phyloP scores from a whole-genome alignment of 2,113 vertebrate genomes.

The Acrocephalus kingi region DNA sequence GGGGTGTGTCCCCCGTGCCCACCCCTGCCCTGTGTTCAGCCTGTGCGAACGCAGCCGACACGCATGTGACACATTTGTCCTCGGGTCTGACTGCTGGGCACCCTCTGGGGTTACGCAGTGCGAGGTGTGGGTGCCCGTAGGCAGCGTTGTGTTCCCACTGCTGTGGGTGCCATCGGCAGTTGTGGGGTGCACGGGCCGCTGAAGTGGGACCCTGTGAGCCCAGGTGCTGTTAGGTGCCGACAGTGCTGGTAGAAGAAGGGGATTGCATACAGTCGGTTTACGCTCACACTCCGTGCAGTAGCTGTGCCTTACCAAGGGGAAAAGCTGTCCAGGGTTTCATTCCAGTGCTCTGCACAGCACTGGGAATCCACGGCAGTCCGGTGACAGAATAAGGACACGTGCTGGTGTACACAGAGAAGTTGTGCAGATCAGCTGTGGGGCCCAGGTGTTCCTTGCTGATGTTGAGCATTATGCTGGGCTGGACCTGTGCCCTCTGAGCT shows the following conservation, averaged over 20 bases:
- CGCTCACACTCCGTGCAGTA: rapidly evolving
- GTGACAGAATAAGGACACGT: rapidly evolving
- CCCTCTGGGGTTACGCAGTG: neutral
- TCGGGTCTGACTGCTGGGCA: neutral
- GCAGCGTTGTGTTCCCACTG: neutral
- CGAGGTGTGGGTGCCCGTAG: neutral
- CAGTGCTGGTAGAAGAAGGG: neutral
- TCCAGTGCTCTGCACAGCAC: neutral
- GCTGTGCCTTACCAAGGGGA: neutral
- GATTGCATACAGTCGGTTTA: rapidly evolving
- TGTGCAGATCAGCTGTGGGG: neutral
- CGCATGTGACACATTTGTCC: neutral
- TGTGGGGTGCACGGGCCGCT: neutral
- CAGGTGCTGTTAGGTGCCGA: neutral
- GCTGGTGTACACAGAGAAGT: neutral
- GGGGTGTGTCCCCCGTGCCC: neutral
- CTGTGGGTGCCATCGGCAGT: neutral
- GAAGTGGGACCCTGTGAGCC: neutral
- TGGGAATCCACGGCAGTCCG: neutral
- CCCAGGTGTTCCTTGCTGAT: neutral
- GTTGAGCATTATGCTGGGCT: neutral
- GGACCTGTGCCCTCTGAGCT: neutral
- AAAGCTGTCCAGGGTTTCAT: neutral
- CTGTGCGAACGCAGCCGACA: neutral
- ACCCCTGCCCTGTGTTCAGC: neutral